Evolutionary conservation across 2,888 invertebrate species (phyloP).

Genomic region (Nemotelus nigrinus): DNA sequence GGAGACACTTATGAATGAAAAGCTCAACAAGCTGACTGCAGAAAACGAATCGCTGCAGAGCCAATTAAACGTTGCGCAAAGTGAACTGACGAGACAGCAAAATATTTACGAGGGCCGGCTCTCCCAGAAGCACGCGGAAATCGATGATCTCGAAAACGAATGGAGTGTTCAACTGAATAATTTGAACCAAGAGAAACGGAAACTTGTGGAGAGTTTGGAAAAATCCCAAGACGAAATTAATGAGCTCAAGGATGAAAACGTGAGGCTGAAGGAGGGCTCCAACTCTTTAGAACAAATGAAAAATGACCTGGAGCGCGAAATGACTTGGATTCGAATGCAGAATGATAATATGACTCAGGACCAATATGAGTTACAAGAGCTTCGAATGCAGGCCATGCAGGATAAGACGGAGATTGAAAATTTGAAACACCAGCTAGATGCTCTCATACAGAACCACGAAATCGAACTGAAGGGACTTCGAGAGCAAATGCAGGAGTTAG

Average conservation of each 20-base stretch:
- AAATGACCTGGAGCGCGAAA: constrained; percentile 59
- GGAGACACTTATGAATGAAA: constrained; percentile 58
- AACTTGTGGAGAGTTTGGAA: constrained; percentile 70
- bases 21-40: constrained; percentile 64
- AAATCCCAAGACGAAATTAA: constrained; percentile 69
- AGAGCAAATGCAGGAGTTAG: constrained; percentile 61
- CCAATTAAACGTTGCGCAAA: constrained; percentile 66
- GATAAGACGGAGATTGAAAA: constrained; percentile 65
- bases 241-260: constrained; percentile 68
- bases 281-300: constrained; percentile 59
- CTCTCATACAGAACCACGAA: constrained; percentile 61
- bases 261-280: constrained; percentile 58
- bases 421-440: constrained; percentile 61
- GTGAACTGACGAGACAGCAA: constrained; percentile 66
- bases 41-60: constrained; percentile 56
- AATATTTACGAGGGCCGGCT: constrained; percentile 64
- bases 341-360: constrained; percentile 62
- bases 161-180: constrained; percentile 64
- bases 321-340: constrained; percentile 61
- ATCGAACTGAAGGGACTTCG: constrained; percentile 61
- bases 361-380: constrained; percentile 61
- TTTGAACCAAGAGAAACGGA: constrained; percentile 58
- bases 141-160: constrained; percentile 67
- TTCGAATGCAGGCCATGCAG: constrained; percentile 63
- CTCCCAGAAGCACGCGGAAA: constrained; percentile 63